Evolutionary conservation across 2,888 invertebrate species (phyloP), one percentile per base, ranked within the genome.

Genomic region (Eilema caniola): DNA sequence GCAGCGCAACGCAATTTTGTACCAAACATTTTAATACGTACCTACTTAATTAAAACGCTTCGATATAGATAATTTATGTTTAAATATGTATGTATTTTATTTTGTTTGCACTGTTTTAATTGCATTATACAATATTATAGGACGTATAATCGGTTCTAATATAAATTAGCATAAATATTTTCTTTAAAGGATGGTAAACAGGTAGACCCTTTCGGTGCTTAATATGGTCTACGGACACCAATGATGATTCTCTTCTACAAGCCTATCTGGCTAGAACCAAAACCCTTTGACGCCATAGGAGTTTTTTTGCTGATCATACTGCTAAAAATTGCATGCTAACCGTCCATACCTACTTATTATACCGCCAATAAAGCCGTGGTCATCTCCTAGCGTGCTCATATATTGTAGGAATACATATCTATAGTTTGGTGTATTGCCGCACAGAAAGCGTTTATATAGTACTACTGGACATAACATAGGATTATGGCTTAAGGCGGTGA

Each of bases 361-460:
- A 72, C 70, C 62, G 56, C 73, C 69, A 75, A 78, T 80, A 80
- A 81, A 81, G 78, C 66, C 20, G 66, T 60, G 56, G 56, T 67
- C 66, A 67, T 70, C 41, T 53, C 33, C 62, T 28, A 56, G 56
- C 61, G 75, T 68, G 72, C 74, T 71, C 78, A 81, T 78, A 81
- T 81, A 80, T 83, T 77, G 79, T 75, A 59, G 67, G 72, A 81
- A 80, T 74, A 70, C 77, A 73, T 70, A 56, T 78, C 72, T 68
- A 75, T 72, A 74, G 70, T 78, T 73, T 70, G 74, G 78, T 83
- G 79, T n/a, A 84, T 85, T 85, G 82, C 74, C 62, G 64, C 62
- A 62, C 65, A 67, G 70, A 75, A 20, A 20, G 14, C 73, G 70
- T 83, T 82, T 81, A 82, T 76, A 71, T 65, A 62, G 72, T 70